phyloP scores from a whole-genome alignment of 2,797 vertebrate genomes.

The Halcyon badia region DNA sequence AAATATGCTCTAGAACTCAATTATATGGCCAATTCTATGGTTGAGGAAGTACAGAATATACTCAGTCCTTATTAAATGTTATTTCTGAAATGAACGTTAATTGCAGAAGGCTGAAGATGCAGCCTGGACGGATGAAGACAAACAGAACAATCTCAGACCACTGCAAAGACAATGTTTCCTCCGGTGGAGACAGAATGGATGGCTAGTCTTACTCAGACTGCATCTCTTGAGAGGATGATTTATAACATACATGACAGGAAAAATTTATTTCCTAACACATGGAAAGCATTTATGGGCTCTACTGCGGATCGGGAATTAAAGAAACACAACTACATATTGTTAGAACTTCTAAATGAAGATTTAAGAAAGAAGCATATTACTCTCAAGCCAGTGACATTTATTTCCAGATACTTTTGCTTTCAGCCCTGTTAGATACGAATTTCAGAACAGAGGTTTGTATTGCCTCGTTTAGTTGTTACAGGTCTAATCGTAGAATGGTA shows the following conservation, averaged over 20 bases:
- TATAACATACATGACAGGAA: conserved; percentile 56
- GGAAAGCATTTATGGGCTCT: conserved; percentile 70
- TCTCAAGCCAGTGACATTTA: background rate
- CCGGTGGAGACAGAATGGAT: background rate
- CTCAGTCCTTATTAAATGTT: background rate
- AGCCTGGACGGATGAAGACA: conserved; percentile 33
- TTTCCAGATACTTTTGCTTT: background rate
- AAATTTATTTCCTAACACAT: conserved; percentile 75
- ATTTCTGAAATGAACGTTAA: conserved; percentile 32
- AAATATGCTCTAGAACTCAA: background rate
- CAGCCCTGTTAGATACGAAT: background rate
- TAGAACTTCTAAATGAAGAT: conserved; percentile 42
- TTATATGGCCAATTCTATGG: background rate
- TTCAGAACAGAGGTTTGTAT: background rate
- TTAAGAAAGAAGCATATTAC: background rate
- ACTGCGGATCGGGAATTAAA: conserved; percentile 61
- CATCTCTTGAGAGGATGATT: conserved; percentile 62
- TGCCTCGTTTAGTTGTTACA: background rate
- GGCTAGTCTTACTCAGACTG: conserved; percentile 60
- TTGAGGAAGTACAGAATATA: background rate
- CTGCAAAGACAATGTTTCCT: conserved; percentile 27
- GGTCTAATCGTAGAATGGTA: background rate
- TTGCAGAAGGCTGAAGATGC: conserved; percentile 39
- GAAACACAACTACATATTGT: conserved; percentile 52
- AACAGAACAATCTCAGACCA: conserved; percentile 29